Evolutionary conservation across 64 coral and sea anemone genomes (phyloP), one percentile per base, ranked within the genome.

Genomic region (Stichodactyla helianthus): DNA sequence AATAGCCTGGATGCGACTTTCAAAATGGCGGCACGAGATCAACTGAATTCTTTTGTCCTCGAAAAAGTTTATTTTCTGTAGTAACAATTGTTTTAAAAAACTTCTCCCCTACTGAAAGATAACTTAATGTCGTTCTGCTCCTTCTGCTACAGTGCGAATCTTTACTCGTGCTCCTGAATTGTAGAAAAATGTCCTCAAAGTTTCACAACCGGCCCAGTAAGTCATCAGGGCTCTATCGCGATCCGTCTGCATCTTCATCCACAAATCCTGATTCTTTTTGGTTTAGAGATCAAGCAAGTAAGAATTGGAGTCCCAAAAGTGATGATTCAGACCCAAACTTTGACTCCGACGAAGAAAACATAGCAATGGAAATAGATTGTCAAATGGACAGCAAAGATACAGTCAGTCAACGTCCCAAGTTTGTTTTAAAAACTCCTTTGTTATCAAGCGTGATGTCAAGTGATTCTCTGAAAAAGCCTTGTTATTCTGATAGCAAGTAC

Each of bases 331-430:
- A 95, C 44, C 83, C 55, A 6, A 83, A 54, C 22, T 79, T 55
- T 50, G 44, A 86, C 53, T 96, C 85, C 11, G 94, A 96, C 53
- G 94, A 96, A 78, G 94, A 90, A 5, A 90, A 82, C 78, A 18
- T 35, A 60, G 83, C 55, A 18, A 84, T 84, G 83, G 59, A 60
- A 26, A 84, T 28, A 63, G 83, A 84, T 31, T 84, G 59, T 13
- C 5, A 25, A 1, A 57, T 84, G 26, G 83, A 59, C 50, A 81
- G 4, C 52, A 28, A 51, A 4, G 22, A 51, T 20, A 52, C 77
- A 50, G 50, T 12, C 17, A 81, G 8, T 1, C 68, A 74, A 35
- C 6, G 68, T 26, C n/a, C 23, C 25, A 81, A 51, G 50, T 81
- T 81, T 23, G 20, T 54, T 53, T 31, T 81, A 20, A 54, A 81